These are phyloP conservation scores for Calcarius lapponicus DNA, from an alignment of 2,797 vertebrate genomes.

Conservation along the genomic window DNA sequence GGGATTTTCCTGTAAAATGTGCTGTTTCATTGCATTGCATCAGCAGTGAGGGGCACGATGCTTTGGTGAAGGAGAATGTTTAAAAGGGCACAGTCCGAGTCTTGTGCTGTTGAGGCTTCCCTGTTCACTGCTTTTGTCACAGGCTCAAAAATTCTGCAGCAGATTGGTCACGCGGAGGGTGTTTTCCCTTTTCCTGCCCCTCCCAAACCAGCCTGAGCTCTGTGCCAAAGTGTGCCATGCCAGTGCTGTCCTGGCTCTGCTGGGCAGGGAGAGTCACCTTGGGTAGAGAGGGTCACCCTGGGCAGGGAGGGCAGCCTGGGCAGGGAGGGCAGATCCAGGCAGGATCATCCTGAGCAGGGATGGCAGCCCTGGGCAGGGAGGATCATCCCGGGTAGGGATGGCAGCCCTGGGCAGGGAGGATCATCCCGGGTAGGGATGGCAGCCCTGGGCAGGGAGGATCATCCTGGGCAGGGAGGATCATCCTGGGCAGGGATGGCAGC, in stretches of 20 bases:
- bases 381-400: too few relatives aligned
- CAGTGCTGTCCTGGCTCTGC: not conserved
- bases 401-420: too few relatives aligned
- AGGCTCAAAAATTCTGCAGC: not conserved
- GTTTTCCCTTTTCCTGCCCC: not conserved
- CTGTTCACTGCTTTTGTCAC: accelerated
- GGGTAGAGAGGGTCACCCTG: too few relatives aligned
- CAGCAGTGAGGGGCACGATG: not conserved
- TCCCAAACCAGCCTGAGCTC: not conserved
- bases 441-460: too few relatives aligned
- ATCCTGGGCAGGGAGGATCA: too few relatives aligned
- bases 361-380: too few relatives aligned
- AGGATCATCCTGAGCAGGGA: too few relatives aligned
- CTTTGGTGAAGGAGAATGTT: not conserved
- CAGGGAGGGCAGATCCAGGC: too few relatives aligned
- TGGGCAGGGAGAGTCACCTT: not conserved
- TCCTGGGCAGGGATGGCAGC: too few relatives aligned
- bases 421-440: too few relatives aligned
- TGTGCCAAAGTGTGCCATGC: not conserved
- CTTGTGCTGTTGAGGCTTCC: not conserved
- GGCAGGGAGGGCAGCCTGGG: too few relatives aligned
- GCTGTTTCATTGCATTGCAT: not conserved
- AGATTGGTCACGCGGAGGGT: accelerated
- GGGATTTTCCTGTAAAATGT: not conserved
- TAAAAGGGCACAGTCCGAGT: not conserved